Evolutionary conservation across 2,113 vertebrate genomes (phyloP), one percentile per base, ranked within the genome.

Genomic region (Sylvilagus bachmani): DNA sequence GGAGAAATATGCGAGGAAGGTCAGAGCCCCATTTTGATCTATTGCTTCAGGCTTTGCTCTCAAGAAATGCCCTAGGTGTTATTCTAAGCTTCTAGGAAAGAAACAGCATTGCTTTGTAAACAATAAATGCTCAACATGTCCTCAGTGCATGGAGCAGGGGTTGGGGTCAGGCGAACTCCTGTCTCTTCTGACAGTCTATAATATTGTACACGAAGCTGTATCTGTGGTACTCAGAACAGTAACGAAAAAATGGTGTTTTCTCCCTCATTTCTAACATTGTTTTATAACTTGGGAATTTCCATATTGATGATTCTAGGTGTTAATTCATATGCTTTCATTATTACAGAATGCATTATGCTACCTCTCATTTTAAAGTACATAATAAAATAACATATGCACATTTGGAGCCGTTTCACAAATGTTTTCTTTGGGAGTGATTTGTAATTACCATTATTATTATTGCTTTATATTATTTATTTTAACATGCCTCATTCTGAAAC

Each of bases 1-100:
- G 99, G 99, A 95, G 98, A 99, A 91, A 99, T 99, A 96, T 99
- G 99, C 71, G 99, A 99, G 79, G 99, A 99, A 99, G 99, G 99
- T 99, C 96, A 96, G 98, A 98, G 58, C 31, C 22, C 13, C 78
- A 96, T 91, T 82, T 94, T 67, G 70, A 87, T 91, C 90, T 93
- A 24, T 89, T 79, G 69, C 83, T 96, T 89, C 70, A 90, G 82
- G 51, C 70, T 83, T 95, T 89, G 74, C 25, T 92, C 95, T 81
- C 38, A 71, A 93, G 44, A 62, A 66, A 91, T 86, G 36, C 82
- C 71, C 67, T 78, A 55, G n/a, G 31, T 86, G 51, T 91, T 61
- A 90, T 88, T 90, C 82, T 80, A 1, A 44, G 38, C n/a, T 25
- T 31, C 58, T 10, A 53, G 31, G 79, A 93, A 67, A 79, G 38